phyloP scores from a whole-genome alignment of 1,140 invertebrate species.

The Eueides isabella region DNA sequence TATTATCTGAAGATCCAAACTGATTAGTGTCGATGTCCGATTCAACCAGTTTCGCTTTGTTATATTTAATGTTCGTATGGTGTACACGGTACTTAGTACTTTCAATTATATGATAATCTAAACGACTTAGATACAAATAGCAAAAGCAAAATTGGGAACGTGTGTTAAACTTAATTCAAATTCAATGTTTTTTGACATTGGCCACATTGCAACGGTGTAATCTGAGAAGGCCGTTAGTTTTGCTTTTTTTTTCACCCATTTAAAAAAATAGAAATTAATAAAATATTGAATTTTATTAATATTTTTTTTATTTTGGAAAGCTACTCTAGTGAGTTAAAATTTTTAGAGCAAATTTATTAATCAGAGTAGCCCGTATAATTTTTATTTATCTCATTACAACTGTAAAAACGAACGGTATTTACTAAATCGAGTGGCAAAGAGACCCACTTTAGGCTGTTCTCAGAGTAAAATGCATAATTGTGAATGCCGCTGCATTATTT shows the following conservation, averaged over 20 bases:
- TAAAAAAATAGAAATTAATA: too few species aligned
- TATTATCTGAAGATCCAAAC: conserved; percentile 60
- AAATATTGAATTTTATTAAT: too few species aligned
- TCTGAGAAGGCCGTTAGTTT: too few species aligned
- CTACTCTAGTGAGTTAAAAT: neutral
- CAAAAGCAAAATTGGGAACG: neutral
- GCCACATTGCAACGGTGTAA: neutral
- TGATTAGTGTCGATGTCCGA: conserved; percentile 62
- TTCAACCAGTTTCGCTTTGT: conserved; percentile 50
- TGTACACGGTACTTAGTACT: conserved; percentile 7
- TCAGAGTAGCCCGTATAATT: conserved; percentile 29
- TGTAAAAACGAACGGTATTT: conserved; percentile 48
- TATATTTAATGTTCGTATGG: conserved; percentile 23
- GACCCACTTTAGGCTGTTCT: conserved; percentile 42
- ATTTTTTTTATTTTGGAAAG: neutral
- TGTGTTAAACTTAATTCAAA: neutral
- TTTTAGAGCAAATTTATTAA: conserved; percentile 13
- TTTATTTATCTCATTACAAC: conserved; percentile 41
- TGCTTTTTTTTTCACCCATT: too few species aligned
- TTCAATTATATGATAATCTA: neutral
- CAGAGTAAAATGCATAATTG: conserved; percentile 43
- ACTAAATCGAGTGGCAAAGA: conserved; percentile 42
- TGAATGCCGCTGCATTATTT: conserved; percentile 36
- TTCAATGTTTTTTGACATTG: neutral
- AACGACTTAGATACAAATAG: neutral